Evolutionary conservation across 2,797 vertebrate species (phyloP), one percentile per base, ranked within the genome.

Genomic region (Phyllotis vaccarum): DNA sequence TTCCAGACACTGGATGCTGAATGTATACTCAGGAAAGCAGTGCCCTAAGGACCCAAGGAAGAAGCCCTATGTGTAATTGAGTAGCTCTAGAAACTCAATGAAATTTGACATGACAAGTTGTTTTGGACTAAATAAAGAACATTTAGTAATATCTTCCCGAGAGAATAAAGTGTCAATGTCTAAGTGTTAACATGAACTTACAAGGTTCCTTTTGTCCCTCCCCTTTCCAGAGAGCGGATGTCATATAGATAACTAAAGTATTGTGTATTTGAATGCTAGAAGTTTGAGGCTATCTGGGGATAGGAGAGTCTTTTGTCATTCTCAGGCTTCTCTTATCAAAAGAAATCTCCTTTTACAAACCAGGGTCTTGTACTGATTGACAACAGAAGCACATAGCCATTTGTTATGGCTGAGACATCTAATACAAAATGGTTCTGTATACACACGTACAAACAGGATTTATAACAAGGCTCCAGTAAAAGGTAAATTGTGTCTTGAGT

Each of bases 401-500:
- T 98, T 98, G 95, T 96, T 97, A 96, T 89, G 94, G 94, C 85
- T 96, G 83, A 96, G 94, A 91, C 95, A 94, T 95, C 54, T 94
- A 97, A 96, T 93, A 96, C 94, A 98, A 98, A 97, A 95, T 62
- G 93, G 89, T 96, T 97, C 97, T 95, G 89, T 89, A 90, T 98
- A 96, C 91, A 89, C 62, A 74, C 76, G 62, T 81, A 80, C 90
- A 97, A 94, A 94, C 49, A 93, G 49, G 98, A 96, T 98, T 98
- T 98, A 97, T 96, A 97, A 96, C 93, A 92, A 91, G 98, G 97
- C 97, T 96, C 94, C 83, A 89, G 95, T 97, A 95, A 97, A 97
- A 97, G 96, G 96, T 98, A 98, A 98, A 98, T 97, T 98, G 97
- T 98, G 95, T 85, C 95, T 98, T 97, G 95, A 98, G 98, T 98